A percentile compares a stretch with the other conserved stretches of the same genome.
phyloP scores from a whole-genome alignment of 2,888 invertebrate genomes.

The Athetis lepigone region DNA sequence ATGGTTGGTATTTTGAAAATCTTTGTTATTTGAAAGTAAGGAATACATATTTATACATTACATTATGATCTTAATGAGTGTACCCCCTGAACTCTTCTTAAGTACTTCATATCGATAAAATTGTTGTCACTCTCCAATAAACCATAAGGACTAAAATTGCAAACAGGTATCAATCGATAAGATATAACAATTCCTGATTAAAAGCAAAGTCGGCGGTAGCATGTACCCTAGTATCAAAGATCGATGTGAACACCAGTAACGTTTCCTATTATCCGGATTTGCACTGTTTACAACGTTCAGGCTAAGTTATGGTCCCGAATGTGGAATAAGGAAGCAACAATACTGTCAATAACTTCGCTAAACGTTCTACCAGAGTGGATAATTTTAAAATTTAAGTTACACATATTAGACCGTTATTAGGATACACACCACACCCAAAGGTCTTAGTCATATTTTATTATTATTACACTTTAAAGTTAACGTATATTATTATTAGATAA shows the following conservation, averaged over 20 bases:
- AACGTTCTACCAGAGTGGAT: slow-evolving; percentile 43
- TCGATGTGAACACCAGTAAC: slow-evolving; percentile 12
- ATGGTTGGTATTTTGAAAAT: slow-evolving; percentile 72
- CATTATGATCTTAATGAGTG: slow-evolving; percentile 71
- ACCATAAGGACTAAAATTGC: slow-evolving; percentile 41
- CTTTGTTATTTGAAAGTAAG: slow-evolving; percentile 52
- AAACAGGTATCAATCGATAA: slow-evolving; percentile 33
- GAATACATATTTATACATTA: slow-evolving; percentile 51
- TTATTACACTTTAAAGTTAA: slow-evolving; percentile 67
- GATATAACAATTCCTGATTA: slow-evolving; percentile 50
- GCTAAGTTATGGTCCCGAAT: slow-evolving; percentile 62
- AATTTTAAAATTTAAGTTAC: slow-evolving; percentile 58
- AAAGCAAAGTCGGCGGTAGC: slow-evolving; percentile 40
- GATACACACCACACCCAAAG: slow-evolving; percentile 66
- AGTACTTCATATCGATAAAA: slow-evolving; percentile 73
- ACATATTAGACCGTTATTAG: slow-evolving; percentile 63
- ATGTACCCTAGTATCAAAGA: slow-evolving; percentile 49
- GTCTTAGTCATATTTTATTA: slow-evolving; percentile 66
- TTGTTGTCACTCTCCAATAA: slow-evolving; percentile 65
- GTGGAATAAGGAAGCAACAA: slow-evolving; percentile 53
- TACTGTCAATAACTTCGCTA: slow-evolving; percentile 44
- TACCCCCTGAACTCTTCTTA: slow-evolving; percentile 74
- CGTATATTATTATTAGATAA: slow-evolving; percentile 65
- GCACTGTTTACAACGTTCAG: slow-evolving; percentile 27
- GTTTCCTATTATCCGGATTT: slow-evolving; percentile 22